Evolutionary conservation across 2,888 invertebrate species (phyloP), one percentile per base, ranked within the genome.

Genomic region (Tuta absoluta): DNA sequence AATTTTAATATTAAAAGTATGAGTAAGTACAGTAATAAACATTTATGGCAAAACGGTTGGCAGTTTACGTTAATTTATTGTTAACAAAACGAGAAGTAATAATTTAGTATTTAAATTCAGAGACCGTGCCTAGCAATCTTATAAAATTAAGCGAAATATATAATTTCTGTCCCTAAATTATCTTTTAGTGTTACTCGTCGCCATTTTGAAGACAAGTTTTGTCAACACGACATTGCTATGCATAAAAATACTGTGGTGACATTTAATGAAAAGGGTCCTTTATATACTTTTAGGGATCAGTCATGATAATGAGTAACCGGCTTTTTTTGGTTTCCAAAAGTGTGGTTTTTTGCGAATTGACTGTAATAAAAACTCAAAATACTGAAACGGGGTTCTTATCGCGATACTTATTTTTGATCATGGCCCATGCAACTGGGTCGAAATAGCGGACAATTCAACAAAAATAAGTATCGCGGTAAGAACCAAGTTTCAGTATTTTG

Each of bases 191-290:
- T 59, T 38, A 33, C 17, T 11, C 17, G 59, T 59, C 12, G 51
- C 59, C 41, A 45, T 41, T n/a, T 41, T 59, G 38, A 3, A n/a
- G 38, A 41, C 38, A 23, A 23, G 59, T 59, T 59, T 59, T 23
- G 59, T 59, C 58, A 59, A 56, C 33, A 33, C n/a, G n/a, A n/a
- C 17, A 2, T 7, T 33, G 5, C 8, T 56, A 33, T 56, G 56
- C 56, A 56, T 56, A 56, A 56, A 56, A 56, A 56, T 56, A 28
- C 56, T 56, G 14, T 17, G 24, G 51, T 53, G 51, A 37, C 21
- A 37, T 38, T 58, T 33, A 17, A 60, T 60, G 41, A 45, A 45
- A 41, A 56, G 56, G 2, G 11, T 8, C 24, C 59, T 59, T 24
- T 59, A 38, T n/a, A 12, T 45, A 5, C 45, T 45, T 45, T n/a